Percentiles rank a stretch among this genome's conserved stretches.
phyloP scores from a whole-genome alignment of 2,888 invertebrate species.

The Maniola hyperantus region DNA sequence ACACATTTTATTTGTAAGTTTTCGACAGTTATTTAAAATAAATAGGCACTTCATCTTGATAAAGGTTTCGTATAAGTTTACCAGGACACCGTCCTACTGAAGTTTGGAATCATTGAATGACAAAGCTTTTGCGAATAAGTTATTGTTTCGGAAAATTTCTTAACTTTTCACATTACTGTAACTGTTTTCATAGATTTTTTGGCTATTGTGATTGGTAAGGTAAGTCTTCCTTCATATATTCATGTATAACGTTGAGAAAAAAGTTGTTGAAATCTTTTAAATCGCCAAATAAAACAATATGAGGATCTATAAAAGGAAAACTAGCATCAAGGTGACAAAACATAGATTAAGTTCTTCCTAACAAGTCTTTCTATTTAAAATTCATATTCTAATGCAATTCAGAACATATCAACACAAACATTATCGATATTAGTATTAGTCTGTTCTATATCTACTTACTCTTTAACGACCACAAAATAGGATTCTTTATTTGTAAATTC shows the following conservation, averaged over 20 bases:
- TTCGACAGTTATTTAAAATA: constrained; percentile 34
- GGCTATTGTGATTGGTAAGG: neutral
- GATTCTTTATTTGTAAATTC: neutral
- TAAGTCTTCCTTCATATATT: neutral
- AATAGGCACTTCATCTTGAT: constrained; percentile 33
- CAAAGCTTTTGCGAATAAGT: neutral
- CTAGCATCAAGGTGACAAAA: no score
- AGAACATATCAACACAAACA: no score
- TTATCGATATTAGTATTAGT: no score
- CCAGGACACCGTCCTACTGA: constrained; percentile 8
- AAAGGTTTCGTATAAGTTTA: constrained; percentile 24
- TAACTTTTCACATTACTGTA: neutral
- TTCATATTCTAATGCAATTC: no score
- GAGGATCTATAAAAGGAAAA: no score
- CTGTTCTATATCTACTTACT: neutral
- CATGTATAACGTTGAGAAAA: no score
- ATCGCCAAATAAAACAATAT: no score
- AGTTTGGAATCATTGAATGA: constrained; percentile 1
- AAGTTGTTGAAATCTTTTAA: no score
- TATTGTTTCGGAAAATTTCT: neutral
- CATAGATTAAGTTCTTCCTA: no score
- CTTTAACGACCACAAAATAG: neutral
- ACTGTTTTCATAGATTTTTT: neutral
- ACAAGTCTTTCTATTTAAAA: no score
- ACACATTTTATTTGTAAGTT: constrained; percentile 33